Percentiles rank a stretch among this genome's conserved stretches.
Conservation (phyloP, 2,797 vertebrate species). For the Diceros bicornis region DNA sequence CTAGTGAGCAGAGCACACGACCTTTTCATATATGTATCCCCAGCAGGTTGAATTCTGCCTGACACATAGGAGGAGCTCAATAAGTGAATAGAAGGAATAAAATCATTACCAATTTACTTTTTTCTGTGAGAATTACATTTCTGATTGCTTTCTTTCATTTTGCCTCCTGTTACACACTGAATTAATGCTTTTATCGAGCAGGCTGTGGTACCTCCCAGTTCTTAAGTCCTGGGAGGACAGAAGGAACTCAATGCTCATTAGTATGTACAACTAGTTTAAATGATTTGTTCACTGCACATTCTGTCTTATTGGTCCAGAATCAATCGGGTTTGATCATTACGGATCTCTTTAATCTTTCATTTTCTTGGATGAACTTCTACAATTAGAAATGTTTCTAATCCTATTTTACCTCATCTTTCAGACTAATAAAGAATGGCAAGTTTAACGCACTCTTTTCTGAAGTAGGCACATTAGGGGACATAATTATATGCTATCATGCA, state of each 20-base stretch:
- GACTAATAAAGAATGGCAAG: slow-evolving; percentile 40
- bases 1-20: not conserved
- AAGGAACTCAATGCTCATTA: slow-evolving; percentile 76
- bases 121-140: slow-evolving; percentile 56
- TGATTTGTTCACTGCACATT: slow-evolving; percentile 67
- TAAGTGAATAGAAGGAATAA: slow-evolving; percentile 59
- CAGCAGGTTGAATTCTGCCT: not conserved
- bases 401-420: slow-evolving; percentile 52
- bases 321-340: slow-evolving; percentile 65
- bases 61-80: not conserved
- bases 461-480: slow-evolving; percentile 31
- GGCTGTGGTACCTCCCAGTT: slow-evolving; percentile 50
- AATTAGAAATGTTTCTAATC: slow-evolving; percentile 54
- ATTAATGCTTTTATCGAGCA: slow-evolving; percentile 79
- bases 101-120: slow-evolving; percentile 72
- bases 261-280: slow-evolving; percentile 68
- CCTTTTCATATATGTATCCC: not conserved
- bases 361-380: slow-evolving; percentile 64
- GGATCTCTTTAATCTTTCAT: slow-evolving; percentile 76
- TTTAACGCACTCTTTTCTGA: slow-evolving; percentile 58
- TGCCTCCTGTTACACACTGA: slow-evolving; percentile 55
- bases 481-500: slow-evolving; percentile 31
- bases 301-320: slow-evolving; percentile 50
- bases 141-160: slow-evolving; percentile 77
- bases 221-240: slow-evolving; percentile 56